Conservation (phyloP, 2,113 vertebrate species). For the Sterna hirundo region DNA sequence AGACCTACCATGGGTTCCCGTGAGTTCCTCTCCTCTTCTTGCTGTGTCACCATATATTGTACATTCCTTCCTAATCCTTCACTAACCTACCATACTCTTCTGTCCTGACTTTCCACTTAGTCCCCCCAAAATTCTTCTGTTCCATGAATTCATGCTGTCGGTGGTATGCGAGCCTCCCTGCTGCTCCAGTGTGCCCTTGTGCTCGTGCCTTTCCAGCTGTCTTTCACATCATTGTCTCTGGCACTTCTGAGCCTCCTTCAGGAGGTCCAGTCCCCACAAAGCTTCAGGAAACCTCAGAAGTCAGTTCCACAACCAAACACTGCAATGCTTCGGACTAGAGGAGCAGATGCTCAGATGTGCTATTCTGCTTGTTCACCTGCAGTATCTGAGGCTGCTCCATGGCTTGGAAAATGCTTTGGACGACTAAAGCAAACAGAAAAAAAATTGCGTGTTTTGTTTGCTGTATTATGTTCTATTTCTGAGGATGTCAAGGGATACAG, state of each 20-base stretch:
- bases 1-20: neutral
- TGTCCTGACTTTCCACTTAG: neutral
- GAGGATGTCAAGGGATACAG: neutral
- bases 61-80: neutral
- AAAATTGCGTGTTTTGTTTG: neutral
- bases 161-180: accelerated
- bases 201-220: neutral
- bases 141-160: neutral
- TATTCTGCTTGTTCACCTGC: neutral
- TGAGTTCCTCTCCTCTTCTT: neutral
- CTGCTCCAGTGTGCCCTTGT: neutral
- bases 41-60: neutral
- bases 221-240: neutral
- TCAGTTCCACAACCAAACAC: neutral
- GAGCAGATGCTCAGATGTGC: neutral
- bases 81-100: neutral
- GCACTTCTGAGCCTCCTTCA: neutral
- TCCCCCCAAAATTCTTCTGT: neutral
- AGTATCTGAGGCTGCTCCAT: neutral
- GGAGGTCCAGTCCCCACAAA: accelerated
- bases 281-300: neutral
- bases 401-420: neutral
- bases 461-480: neutral
- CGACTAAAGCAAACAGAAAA: neutral
- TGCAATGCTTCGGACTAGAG: neutral